These are phyloP conservation scores for Melanaphis sacchari DNA, from an alignment of 1,140 invertebrate genomes.

Conservation along the genomic window DNA sequence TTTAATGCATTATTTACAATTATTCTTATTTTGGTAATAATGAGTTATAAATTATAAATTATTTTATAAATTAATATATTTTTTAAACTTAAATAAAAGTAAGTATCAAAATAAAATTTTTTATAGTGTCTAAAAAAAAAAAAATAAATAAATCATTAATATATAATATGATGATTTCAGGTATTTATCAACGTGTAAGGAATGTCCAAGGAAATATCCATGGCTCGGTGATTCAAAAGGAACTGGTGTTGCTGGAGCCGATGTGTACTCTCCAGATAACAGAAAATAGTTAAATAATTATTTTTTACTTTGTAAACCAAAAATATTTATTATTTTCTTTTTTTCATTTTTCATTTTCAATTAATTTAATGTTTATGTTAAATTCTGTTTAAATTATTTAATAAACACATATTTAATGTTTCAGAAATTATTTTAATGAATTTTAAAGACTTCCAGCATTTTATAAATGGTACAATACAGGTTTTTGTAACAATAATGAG, in stretches of 20 bases:
- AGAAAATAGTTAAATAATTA: conserved; percentile 17
- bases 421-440: not conserved
- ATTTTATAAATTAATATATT: too few relatives aligned
- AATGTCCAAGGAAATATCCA: conserved; percentile 86
- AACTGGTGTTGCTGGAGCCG: conserved; percentile 77
- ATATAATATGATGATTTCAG: conserved; percentile 63
- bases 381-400: not conserved
- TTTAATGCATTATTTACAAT: not conserved
- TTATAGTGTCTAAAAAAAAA: not conserved
- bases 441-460: not conserved
- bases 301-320: not conserved
- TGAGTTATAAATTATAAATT: too few relatives aligned
- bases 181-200: conserved; percentile 86
- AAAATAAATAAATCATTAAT: not conserved
- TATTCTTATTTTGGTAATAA: not conserved
- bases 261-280: conserved; percentile 82
- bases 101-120: not conserved
- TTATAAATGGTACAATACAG: not conserved
- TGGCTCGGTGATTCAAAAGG: conserved; percentile 87
- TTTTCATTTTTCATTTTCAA: not conserved
- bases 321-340: conserved; percentile 47
- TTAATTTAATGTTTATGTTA: conserved; percentile 3
- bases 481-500: not conserved
- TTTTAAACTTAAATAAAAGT: too few relatives aligned
- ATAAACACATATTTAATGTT: not conserved